A percentile compares a stretch with the other conserved stretches of the same genome.
Conservation (phyloP, 2,888 invertebrate genomes). For the Brenthis hecate region DNA sequence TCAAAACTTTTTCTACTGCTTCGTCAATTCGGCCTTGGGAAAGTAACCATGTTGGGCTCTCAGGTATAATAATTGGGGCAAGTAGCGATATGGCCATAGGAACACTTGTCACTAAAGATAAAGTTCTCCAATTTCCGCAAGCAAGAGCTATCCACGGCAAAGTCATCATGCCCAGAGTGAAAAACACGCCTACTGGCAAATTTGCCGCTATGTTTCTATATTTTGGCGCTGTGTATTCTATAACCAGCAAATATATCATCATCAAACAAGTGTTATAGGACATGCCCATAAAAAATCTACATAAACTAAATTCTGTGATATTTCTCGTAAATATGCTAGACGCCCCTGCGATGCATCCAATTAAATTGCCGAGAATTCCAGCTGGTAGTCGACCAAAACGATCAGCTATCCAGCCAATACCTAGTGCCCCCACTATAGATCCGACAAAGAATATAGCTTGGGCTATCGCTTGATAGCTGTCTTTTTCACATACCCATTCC, state of each 20-base stretch:
- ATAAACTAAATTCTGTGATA: conserved; percentile 55
- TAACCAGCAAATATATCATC: conserved; percentile 60
- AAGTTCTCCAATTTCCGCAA: conserved; percentile 60
- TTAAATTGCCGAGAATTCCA: conserved; percentile 54
- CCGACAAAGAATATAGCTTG: conserved; percentile 65
- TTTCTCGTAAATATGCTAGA: conserved; percentile 52
- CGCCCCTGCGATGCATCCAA: conserved; percentile 58
- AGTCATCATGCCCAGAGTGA: conserved; percentile 47
- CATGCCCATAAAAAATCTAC: conserved; percentile 66
- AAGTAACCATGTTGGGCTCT: conserved; percentile 68
- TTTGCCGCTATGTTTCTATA: conserved; percentile 61
- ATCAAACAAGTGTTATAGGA: conserved; percentile 68
- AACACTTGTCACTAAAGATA: conserved; percentile 59
- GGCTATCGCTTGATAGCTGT: conserved; percentile 63
- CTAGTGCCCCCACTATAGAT: conserved; percentile 60
- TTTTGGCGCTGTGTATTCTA: conserved; percentile 65
- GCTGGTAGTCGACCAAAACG: conserved; percentile 62
- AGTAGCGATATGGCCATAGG: conserved; percentile 56
- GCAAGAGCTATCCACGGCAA: conserved; percentile 65
- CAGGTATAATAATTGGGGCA: conserved; percentile 59
- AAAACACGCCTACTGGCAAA: conserved; percentile 60
- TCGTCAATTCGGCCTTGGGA: conserved; percentile 60
- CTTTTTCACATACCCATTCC: conserved; percentile 65
- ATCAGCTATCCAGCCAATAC: conserved; percentile 62
- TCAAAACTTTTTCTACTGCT: conserved; percentile 53